Conservation (phyloP, 2,113 vertebrate species). For the Otolemur garnettii region DNA sequence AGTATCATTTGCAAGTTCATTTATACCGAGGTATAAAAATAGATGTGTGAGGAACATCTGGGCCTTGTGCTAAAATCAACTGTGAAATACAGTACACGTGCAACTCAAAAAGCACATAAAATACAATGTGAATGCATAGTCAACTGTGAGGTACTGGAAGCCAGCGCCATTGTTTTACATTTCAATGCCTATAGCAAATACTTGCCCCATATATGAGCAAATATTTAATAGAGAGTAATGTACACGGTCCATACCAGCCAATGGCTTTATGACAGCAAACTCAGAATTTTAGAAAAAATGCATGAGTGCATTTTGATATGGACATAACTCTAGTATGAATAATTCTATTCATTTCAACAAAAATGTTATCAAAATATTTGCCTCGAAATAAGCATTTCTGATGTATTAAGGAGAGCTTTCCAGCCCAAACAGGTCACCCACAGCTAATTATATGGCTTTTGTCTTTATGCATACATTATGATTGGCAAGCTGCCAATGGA, state of each 20-base stretch:
- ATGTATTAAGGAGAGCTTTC: slow-evolving; percentile 30
- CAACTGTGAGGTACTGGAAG: slow-evolving; percentile 37
- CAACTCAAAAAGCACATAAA: slow-evolving; percentile 55
- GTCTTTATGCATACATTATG: slow-evolving; percentile 75
- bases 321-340: neutral
- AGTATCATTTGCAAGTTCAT: slow-evolving; percentile 72
- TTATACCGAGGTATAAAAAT: slow-evolving; percentile 58
- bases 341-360: neutral
- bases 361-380: slow-evolving; percentile 59
- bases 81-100: slow-evolving; percentile 53
- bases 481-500: slow-evolving; percentile 72
- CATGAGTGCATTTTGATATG: neutral
- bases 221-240: neutral
- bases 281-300: neutral
- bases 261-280: neutral
- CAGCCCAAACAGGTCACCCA: slow-evolving; percentile 66
- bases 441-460: slow-evolving; percentile 77
- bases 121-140: slow-evolving; percentile 52
- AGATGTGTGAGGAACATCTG: slow-evolving; percentile 75
- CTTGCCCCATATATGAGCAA: neutral
- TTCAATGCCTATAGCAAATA: neutral
- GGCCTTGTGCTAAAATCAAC: slow-evolving; percentile 62
- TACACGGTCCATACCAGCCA: neutral
- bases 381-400: slow-evolving; percentile 41
- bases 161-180: slow-evolving; percentile 7